Conservation (phyloP, 2,113 vertebrate species). For the Regulus satrapa region DNA sequence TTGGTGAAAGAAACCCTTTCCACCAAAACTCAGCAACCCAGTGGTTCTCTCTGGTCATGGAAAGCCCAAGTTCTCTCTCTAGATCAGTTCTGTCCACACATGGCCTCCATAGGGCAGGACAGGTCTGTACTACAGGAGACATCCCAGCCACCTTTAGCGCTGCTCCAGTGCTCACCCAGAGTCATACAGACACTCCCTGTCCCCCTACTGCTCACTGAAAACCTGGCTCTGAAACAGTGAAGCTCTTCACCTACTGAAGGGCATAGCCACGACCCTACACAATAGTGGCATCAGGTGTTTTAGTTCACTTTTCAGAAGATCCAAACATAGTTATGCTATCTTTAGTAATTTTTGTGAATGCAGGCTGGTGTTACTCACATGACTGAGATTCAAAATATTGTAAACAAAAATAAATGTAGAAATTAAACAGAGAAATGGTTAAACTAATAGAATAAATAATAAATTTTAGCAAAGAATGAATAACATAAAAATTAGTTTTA, state of each 20-base stretch:
- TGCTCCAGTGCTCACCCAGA: background rate
- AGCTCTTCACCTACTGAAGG: background rate
- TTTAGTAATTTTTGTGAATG: background rate
- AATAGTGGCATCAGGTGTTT: background rate
- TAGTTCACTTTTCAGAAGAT: background rate
- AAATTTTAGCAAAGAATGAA: background rate
- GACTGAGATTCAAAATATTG: background rate
- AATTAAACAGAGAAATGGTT: background rate
- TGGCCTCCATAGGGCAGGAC: no score
- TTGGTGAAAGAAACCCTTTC: background rate
- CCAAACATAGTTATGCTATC: background rate
- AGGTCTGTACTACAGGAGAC: background rate
- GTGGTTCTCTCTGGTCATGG: background rate
- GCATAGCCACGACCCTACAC: background rate
- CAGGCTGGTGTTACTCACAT: background rate
- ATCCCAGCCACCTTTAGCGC: background rate
- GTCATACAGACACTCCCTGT: accelerated
- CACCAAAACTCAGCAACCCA: background rate
- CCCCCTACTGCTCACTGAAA: background rate
- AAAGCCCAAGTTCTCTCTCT: background rate
- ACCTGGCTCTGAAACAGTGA: background rate
- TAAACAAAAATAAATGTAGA: background rate
- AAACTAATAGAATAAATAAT: background rate
- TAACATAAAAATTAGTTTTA: background rate
- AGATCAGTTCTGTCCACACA: background rate